phyloP scores from a whole-genome alignment of 1,140 invertebrate species.

The Monomorium pharaonis region DNA sequence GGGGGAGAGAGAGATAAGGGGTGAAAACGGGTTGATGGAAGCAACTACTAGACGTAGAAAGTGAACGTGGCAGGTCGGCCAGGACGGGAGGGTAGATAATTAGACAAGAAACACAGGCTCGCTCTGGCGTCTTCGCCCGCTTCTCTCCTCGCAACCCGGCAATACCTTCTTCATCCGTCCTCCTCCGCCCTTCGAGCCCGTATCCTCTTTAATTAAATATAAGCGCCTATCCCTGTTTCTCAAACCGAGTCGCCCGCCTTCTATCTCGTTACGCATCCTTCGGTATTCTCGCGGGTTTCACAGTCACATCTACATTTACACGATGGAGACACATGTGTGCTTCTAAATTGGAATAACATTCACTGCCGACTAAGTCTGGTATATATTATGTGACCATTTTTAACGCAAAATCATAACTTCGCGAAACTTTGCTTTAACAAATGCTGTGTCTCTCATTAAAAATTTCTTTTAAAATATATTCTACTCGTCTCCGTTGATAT shows the following conservation, averaged over 20 bases:
- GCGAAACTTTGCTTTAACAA: not conserved
- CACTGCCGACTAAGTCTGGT: not conserved
- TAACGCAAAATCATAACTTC: not conserved
- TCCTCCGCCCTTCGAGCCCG: constrained; percentile 59
- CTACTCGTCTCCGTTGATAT: not conserved
- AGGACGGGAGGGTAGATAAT: constrained; percentile 76
- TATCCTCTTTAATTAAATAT: constrained; percentile 82
- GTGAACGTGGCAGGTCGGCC: constrained; percentile 67
- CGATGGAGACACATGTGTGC: no score
- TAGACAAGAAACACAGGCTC: constrained; percentile 80
- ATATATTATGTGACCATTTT: not conserved
- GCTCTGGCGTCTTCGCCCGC: not conserved
- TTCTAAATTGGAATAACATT: constrained; percentile 1
- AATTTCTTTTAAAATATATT: not conserved
- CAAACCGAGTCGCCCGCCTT: constrained; percentile 19
- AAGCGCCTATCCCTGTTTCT: constrained; percentile 76
- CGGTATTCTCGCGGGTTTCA: not conserved
- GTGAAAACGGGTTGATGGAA: constrained; percentile 20
- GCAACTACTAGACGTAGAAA: constrained; percentile 61
- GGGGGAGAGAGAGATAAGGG: constrained; percentile 25
- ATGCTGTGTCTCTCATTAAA: not conserved
- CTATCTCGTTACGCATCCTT: not conserved
- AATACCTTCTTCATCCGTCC: constrained; percentile 34
- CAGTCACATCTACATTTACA: not conserved
- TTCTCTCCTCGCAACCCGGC: not conserved